These are phyloP conservation scores for Drepana arcuata DNA, from an alignment of 1,140 invertebrate species.

Conservation along the genomic window DNA sequence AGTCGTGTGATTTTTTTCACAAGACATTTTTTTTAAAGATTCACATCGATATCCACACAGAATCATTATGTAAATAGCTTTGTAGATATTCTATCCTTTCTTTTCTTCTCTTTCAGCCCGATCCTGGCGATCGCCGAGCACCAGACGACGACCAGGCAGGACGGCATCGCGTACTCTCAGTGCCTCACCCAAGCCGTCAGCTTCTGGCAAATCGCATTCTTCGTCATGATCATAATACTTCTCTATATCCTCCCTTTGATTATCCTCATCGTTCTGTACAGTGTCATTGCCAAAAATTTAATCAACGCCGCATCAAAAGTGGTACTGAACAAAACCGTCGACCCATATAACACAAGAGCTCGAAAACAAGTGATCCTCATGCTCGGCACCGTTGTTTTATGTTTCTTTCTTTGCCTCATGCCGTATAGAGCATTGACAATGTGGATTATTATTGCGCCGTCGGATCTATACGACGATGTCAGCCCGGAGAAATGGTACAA, in stretches of 20 bases:
- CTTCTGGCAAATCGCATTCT: conserved; percentile 81
- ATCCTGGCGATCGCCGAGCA: conserved; percentile 78
- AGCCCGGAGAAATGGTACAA: conserved; percentile 84
- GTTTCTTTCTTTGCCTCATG: conserved; percentile 90
- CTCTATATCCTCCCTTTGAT: conserved; percentile 85
- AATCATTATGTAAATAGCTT: too few species aligned
- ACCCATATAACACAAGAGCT: conserved; percentile 75
- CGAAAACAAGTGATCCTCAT: conserved; percentile 84
- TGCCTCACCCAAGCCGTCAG: conserved; percentile 80
- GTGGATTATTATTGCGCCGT: conserved; percentile 81
- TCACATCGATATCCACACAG: too few species aligned
- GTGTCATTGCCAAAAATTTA: conserved; percentile 82
- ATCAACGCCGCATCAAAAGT: conserved; percentile 76
- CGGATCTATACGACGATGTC: conserved; percentile 73
- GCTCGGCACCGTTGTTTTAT: conserved; percentile 86
- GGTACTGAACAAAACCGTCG: conserved; percentile 74
- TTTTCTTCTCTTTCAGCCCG: conserved; percentile 78
- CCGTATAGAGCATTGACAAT: conserved; percentile 88
- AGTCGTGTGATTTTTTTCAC: too few species aligned
- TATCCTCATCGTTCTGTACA: conserved; percentile 83
- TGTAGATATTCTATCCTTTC: too few species aligned
- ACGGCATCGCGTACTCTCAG: conserved; percentile 69
- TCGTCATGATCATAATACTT: conserved; percentile 78
- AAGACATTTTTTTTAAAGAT: too few species aligned
- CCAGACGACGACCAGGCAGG: conserved; percentile 68